phyloP scores from a whole-genome alignment of 1,140 invertebrate genomes.

The Macrotrachela quadricornifera region DNA sequence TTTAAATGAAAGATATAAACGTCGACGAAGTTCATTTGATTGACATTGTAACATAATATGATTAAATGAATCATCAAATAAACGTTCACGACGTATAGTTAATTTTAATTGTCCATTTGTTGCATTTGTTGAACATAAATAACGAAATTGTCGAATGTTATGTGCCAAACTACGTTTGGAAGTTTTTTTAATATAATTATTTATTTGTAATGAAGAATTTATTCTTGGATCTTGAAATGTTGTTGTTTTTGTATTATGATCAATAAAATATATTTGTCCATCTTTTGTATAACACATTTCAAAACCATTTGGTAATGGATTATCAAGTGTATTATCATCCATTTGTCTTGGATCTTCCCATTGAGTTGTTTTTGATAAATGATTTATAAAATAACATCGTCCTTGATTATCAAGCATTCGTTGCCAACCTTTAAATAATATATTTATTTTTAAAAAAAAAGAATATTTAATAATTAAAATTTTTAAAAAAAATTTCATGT shows the following conservation, averaged over 20 bases:
- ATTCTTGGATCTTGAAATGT: constrained; percentile 94
- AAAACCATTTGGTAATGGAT: constrained; percentile 33
- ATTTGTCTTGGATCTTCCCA: constrained; percentile 93
- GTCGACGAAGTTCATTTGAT: constrained; percentile 58
- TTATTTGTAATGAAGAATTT: constrained; percentile 42
- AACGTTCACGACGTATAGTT: constrained; percentile 50
- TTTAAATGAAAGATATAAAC: constrained; percentile 69
- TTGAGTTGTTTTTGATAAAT: constrained; percentile 80
- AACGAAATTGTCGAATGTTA: constrained; percentile 95
- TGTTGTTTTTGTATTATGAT: constrained; percentile 68
- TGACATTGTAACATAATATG: constrained; percentile 14
- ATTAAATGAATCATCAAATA: constrained; percentile 71
- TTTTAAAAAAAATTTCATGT: no score
- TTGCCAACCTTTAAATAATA: constrained; percentile 36
- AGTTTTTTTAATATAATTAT: no score
- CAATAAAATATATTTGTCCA: constrained; percentile 42
- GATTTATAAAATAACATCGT: constrained; percentile 34
- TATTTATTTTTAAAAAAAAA: no score
- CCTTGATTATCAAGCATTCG: constrained; percentile 28
- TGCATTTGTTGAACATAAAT: constrained; percentile 46
- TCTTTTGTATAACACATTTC: constrained; percentile 9
- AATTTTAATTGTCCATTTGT: constrained; percentile 6
- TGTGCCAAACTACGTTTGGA: constrained; percentile 93
- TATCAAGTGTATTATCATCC: constrained; percentile 31
- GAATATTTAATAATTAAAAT: no score